These are phyloP conservation scores for Geophilus truncorum DNA, from an alignment of 2,888 invertebrate species.

Conservation along the genomic window DNA sequence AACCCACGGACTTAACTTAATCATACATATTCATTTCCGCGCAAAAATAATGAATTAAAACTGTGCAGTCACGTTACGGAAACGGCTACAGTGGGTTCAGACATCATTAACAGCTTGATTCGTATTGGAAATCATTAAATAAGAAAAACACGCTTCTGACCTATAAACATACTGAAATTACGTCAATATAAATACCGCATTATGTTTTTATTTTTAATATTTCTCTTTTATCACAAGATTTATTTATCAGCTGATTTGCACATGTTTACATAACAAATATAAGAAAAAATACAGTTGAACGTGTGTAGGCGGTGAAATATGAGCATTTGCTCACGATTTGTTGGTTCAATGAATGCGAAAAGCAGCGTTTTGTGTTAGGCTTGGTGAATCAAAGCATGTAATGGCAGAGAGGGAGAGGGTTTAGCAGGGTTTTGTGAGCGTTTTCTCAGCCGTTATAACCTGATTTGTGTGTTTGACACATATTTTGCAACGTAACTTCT, in stretches of 20 bases:
- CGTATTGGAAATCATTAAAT: neutral
- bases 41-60: neutral
- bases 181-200: neutral
- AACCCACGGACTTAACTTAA: neutral
- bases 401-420: neutral
- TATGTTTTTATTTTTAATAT: neutral
- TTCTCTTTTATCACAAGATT: neutral
- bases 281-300: neutral
- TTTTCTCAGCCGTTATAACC: neutral
- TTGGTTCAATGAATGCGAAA: neutral
- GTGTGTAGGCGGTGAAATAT: neutral
- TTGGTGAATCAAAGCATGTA: neutral
- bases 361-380: neutral
- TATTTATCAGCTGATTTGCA: no score
- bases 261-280: neutral
- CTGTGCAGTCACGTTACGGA: neutral
- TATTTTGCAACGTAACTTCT: neutral
- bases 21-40: neutral
- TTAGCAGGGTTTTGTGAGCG: neutral
- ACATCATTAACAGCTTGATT: no score
- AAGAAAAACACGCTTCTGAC: neutral
- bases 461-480: neutral
- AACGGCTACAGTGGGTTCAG: no score
- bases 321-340: neutral
- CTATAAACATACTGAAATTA: neutral